Base-by-base conservation (phyloP, 2,113 vertebrate species). In the Microcebus murinus region DNA sequence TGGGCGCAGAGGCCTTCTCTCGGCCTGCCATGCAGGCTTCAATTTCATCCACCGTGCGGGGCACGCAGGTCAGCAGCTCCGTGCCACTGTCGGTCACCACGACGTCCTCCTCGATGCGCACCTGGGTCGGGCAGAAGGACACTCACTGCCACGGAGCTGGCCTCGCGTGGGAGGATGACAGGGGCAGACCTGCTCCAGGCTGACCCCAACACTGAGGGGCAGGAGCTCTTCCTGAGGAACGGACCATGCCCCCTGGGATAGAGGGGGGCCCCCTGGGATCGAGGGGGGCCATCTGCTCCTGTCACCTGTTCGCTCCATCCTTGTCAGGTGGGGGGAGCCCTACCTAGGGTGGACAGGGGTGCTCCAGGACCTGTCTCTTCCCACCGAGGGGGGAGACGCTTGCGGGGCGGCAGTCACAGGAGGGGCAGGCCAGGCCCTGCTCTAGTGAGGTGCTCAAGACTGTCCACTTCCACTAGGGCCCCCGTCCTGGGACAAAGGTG, bases 21-120 rank as follows among this genome's bases (percentile, higher is more conserved):
- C 65, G 70, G 36, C 98, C 98, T 0, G 99, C 99, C 99, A 99
- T 99, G 98, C 99, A 99, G 0, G 99, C 99, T 97, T 99, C 99
- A 0, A 99, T 99, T 79, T 99, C 99, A 50, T 99, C 99, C 94
- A 99, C 99, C 0, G 99, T 99, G n/a, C 99, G 99, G 1, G 99
- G 99, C 65, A 99, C 99, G 0, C 99, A 99, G 8, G 99, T 99
- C 94, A 99, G 98, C 98, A 99, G 98, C 98, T 99, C 99, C 65
- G 99, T 96, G 0, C 99, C 99, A 0, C 39, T 95, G 12, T 98
- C 98, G 0, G 99, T 99, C 98, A 99, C 99, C 0, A 96, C 99
- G 0, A 99, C 99, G 92, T 99, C 98, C 0, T 99, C 99, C 97
- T 99, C 99, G 4, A 99, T 99, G 6, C 99, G 99, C 90, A 99